Evolutionary conservation across 1,140 invertebrate genomes (phyloP), one percentile per base, ranked within the genome.

Genomic region (Sitophilus oryzae): DNA sequence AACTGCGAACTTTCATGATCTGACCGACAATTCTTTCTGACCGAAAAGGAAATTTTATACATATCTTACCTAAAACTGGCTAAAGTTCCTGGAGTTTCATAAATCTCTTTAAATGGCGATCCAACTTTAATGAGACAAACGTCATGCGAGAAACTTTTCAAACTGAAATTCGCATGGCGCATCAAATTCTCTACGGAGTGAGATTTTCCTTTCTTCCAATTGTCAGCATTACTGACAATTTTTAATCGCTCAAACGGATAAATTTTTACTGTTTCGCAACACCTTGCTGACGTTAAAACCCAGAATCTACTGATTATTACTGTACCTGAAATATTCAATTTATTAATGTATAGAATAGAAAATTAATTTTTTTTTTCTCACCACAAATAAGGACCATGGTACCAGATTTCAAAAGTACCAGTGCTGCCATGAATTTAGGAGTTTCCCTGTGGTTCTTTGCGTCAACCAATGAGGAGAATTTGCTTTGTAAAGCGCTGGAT

Each of bases 251-350:
- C 53, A 19, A 59, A 19, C 8, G 46, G 42, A 15, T 56, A 37
- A 2, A 14, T 38, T 38, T 22, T 40, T 2, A 56, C 43, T 18
- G 36, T 25, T 36, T 56, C 23, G 43, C 52, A 56, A 21, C 59
- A 60, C 19, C 54, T 43, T 2, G 49, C 59, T 8, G 59, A 21
- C 23, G 55, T 58, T 14, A 60, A n/a, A 4, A 60, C 45, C 59
- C 59, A 60, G 10, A 46, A 45, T 50, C 58, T 58, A 23, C 59
- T 58, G n/a, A 60, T 54, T 22, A 60, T 57, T 10, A 49, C 20
- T 9, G 49, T 45, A 21, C 59, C 55, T 41, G 23, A 50, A 40
- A 57, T 18, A 3, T 21, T 15, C 1, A 44, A 20, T 11, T 35
- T 11, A 10, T 5, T 4, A 20, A 15, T 15, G 21, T 34, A 14